Base-by-base conservation (phyloP, 2,888 invertebrate genomes). In the Ophioninae sp. region DNA sequence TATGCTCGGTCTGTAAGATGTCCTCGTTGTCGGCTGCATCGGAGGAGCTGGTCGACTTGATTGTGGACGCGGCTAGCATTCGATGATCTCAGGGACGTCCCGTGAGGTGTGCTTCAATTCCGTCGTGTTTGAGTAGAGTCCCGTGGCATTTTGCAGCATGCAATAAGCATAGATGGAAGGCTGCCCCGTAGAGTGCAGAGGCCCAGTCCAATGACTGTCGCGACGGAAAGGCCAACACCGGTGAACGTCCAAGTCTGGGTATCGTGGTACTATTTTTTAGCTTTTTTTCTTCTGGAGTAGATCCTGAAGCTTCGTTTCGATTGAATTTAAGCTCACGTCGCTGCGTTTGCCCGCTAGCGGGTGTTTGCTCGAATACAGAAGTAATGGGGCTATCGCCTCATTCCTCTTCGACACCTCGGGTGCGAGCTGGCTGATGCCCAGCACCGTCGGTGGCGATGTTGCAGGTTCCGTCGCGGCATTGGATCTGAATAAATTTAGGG, bases 91-190 rank as follows among this genome's bases (percentile, higher is more conserved):
- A 39, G 39, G 39, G 7, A 39, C 7, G 39, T 39, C 39, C 7
- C 7, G 5, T 5, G 39, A 6, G 39, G 39, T 39, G 7, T 6
- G 39, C 7, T 0, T 13, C 13, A 13, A 6, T 21, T 7, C 2
- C 0, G 0, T 0, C 13, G 30, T 7, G 1, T 13, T 23, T 0
- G 0, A 0, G n/a, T n/a, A 0, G 37, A 17, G 23, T 39, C 7
- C 39, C 30, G 62, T 23, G 0, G 21, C 10, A 23, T 5, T 23
- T 17, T 62, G 21, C 62, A 62, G 30, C 62, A 62, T 37, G 13
- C 7, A 10, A 6, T 30, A 39, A 62, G 62, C 5, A 30, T 30
- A 2, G 62, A 1, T 2, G 30, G 17, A 6, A 20, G 10, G 62
- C 30, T 20, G 62, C 3, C 30, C 13, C 62, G 23, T 0, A 62